Evolutionary conservation across 1,140 invertebrate species (phyloP), one percentile per base, ranked within the genome.

Genomic region (Condylostylus longicornis): DNA sequence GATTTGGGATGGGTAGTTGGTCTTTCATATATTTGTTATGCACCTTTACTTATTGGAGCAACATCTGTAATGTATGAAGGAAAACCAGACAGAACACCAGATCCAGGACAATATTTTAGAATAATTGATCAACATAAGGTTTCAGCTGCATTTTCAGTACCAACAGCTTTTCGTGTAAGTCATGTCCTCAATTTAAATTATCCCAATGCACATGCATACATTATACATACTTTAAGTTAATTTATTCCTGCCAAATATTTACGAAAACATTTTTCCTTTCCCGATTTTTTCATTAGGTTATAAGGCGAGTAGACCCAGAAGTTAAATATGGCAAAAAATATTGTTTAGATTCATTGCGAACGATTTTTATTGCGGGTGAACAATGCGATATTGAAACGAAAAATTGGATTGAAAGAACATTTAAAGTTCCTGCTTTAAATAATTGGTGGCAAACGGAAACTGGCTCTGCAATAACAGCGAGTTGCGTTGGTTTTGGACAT

Each of bases 361-460:
- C 72, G 7, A 69, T 94, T 35, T 93, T 88, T 58, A 77, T 93
- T 5, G 89, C 88, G 40, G 90, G 90, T 1, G 90, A 96, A 59
- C 86, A 91, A 51, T 90, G 88, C 56, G 90, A 96, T 54, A 76
- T 81, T 38, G 86, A 90, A 51, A 89, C 89, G 0, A 80, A 89
- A 68, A 47, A 64, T 5, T 96, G 89, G 89, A 78, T 82, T 1
- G 75, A 83, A 56, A 73, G 73, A 36, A 66, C 70, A 8, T 84
- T 94, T 48, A 71, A 79, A 42, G 82, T 84, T 2, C 86, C 88
- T 1, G 74, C 91, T 7, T 52, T 93, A 14, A 93, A 96, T 58
- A 81, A 95, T 54, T 96, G 88, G 88, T 96, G 90, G 89, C 90
- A 95, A 64, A 91, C 55, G 25, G 89, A 95, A 65, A 87, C 85